Evolutionary conservation across 2,113 vertebrate species (phyloP).

Genomic region (Lonchura striata): DNA sequence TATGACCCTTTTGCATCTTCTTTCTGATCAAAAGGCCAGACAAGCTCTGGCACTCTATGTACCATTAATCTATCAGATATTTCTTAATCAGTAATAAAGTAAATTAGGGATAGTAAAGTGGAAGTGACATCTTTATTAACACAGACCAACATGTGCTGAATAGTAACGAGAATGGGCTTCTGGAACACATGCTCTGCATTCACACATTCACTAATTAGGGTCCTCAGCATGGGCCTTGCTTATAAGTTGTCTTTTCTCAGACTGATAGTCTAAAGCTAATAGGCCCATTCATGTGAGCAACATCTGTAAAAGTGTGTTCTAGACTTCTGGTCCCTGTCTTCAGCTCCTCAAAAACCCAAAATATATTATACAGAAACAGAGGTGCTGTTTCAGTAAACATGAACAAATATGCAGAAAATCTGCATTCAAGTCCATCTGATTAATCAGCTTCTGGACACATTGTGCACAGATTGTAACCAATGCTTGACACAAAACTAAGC

Average conservation of each 20-base stretch:
- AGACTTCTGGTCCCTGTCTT: neutral
- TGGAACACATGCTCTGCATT: neutral
- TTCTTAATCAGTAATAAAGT: conserved; percentile 56
- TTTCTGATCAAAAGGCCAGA: conserved; percentile 17
- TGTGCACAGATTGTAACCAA: neutral
- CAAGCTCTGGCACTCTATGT: neutral
- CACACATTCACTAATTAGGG: neutral
- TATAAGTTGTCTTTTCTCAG: neutral
- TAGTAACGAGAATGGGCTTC: conserved; percentile 4
- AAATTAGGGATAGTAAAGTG: conserved; percentile 48
- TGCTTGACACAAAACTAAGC: neutral
- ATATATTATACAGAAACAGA: neutral
- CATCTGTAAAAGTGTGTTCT: neutral
- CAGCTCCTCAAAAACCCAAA: neutral
- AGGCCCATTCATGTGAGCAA: neutral
- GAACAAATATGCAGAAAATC: neutral
- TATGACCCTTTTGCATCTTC: neutral
- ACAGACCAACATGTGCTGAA: conserved; percentile 3
- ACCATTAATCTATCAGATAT: conserved; percentile 29
- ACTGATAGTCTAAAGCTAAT: neutral
- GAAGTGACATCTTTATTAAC: conserved; percentile 53
- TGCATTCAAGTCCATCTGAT: neutral
- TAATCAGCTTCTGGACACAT: neutral
- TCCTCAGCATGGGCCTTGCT: neutral
- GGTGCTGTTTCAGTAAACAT: neutral